A percentile compares a stretch with the other conserved stretches of the same genome.
phyloP scores from a whole-genome alignment of 2,113 vertebrate genomes.

The Coptodon bakossiorum region DNA sequence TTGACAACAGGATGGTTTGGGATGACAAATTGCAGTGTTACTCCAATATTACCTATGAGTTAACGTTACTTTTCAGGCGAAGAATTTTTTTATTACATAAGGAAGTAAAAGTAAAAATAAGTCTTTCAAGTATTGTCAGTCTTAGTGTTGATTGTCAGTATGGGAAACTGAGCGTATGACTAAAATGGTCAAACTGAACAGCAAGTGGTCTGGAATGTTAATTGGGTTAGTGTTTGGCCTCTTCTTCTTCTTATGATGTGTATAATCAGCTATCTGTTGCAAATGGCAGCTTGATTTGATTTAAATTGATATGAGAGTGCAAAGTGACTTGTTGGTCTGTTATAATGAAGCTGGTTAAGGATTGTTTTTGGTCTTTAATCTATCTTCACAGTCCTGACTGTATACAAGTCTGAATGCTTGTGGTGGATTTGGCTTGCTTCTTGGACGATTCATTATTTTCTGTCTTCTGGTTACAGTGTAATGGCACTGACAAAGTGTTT shows the following conservation, averaged over 20 bases:
- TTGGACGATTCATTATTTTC: neutral
- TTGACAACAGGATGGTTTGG: neutral
- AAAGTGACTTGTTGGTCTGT: neutral
- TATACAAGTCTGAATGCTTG: neutral
- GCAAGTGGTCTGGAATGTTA: neutral
- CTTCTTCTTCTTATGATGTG: neutral
- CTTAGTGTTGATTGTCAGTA: neutral
- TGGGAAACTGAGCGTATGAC: neutral
- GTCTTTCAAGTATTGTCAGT: neutral
- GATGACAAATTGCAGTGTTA: neutral
- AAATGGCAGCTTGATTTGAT: neutral
- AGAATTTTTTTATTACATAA: neutral
- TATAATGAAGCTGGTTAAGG: neutral
- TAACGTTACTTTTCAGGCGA: neutral
- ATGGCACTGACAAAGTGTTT: conserved; percentile 20
- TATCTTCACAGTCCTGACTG: neutral
- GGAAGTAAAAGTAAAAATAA: neutral
- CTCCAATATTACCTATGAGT: neutral
- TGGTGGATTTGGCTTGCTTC: neutral
- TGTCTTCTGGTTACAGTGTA: neutral
- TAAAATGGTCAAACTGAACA: neutral
- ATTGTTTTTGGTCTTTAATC: neutral
- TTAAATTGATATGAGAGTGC: neutral
- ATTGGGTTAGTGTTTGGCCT: neutral
- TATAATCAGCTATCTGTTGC: neutral